phyloP scores from a whole-genome alignment of 30 jellyfish, hydroid and myxozoan genomes.

The Aurelia aurita complex sp. Pacific region DNA sequence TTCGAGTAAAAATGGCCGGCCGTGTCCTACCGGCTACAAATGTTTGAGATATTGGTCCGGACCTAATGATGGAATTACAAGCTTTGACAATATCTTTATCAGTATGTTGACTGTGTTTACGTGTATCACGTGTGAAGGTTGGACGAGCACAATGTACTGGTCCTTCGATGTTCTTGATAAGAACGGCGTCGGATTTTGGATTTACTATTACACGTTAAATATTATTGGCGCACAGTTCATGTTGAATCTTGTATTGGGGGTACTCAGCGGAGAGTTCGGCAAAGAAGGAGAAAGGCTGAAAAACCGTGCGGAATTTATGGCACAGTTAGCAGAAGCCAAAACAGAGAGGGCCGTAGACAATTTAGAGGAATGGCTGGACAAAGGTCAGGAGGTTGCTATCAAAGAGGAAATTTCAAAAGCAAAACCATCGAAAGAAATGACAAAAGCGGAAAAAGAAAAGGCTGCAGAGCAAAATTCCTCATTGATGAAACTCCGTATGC shows the following conservation, averaged over 20 bases:
- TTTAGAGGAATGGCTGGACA: slow-evolving; percentile 82
- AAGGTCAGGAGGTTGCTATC: slow-evolving; percentile 62
- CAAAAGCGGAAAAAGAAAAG: slow-evolving; percentile 35
- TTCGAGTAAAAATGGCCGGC: slow-evolving; percentile 44
- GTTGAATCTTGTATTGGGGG: slow-evolving; percentile 93
- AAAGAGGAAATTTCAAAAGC: slow-evolving; percentile 46
- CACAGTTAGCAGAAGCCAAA: slow-evolving; percentile 59
- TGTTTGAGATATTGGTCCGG: slow-evolving; percentile 85
- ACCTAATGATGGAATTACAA: slow-evolving; percentile 82
- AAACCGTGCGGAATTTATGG: slow-evolving; percentile 75
- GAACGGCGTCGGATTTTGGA: slow-evolving; percentile 67
- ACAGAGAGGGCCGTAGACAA: slow-evolving; percentile 74
- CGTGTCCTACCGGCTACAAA: slow-evolving; percentile 76
- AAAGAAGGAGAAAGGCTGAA: slow-evolving; percentile 87
- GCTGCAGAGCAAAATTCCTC: slow-evolving; percentile 47
- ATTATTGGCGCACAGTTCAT: slow-evolving; percentile 88
- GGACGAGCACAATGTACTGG: slow-evolving; percentile 91
- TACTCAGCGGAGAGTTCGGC: slow-evolving; percentile 90
- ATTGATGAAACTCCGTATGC: slow-evolving; percentile 47
- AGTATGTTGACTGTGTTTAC: slow-evolving; percentile 83
- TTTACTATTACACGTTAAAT: slow-evolving; percentile 66
- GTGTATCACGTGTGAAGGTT: slow-evolving; percentile 92
- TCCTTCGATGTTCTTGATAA: slow-evolving; percentile 70
- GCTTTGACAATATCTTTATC: slow-evolving; percentile 75
- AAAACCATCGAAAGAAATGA: slow-evolving; percentile 47